A percentile compares a stretch with the other conserved stretches of the same genome.
Conservation (phyloP, 2,888 invertebrate species). For the Antheraea yamamai region DNA sequence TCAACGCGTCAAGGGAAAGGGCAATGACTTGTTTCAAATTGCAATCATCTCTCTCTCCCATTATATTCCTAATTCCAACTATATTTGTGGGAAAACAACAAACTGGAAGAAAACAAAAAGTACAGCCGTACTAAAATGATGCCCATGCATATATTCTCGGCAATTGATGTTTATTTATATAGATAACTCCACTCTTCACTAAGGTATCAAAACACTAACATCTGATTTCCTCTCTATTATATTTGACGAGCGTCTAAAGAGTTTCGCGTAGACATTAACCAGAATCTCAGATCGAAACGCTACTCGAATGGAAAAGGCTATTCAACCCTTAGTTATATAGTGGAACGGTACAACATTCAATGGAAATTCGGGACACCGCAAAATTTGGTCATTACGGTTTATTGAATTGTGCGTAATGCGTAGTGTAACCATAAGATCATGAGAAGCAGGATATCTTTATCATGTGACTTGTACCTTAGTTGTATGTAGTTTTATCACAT, state of each 20-base stretch:
- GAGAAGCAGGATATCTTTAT: slow-evolving; percentile 28
- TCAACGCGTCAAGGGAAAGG: no score
- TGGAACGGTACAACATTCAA: slow-evolving; percentile 56
- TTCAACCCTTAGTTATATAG: slow-evolving; percentile 46
- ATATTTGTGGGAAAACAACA: no score
- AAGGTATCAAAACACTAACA: background rate
- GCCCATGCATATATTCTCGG: background rate
- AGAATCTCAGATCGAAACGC: slow-evolving; percentile 47
- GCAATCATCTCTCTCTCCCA: no score
- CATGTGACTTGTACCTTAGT: slow-evolving; percentile 6
- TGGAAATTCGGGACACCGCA: slow-evolving; percentile 68
- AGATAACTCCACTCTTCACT: background rate
- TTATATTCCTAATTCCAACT: no score
- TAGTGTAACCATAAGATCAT: slow-evolving; percentile 28
- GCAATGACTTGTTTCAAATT: no score
- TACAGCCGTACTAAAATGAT: no score
- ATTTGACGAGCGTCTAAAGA: slow-evolving; percentile 17
- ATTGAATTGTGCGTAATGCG: slow-evolving; percentile 65
- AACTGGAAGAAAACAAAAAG: no score
- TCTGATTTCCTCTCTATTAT: slow-evolving; percentile 13
- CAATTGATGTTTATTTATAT: background rate
- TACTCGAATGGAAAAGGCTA: slow-evolving; percentile 59
- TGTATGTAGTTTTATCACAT: background rate
- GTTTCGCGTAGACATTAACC: slow-evolving; percentile 38
- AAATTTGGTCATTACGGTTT: slow-evolving; percentile 70